Base-by-base conservation (phyloP, 2,888 invertebrate species). In the Drosophila melanosoma region DNA sequence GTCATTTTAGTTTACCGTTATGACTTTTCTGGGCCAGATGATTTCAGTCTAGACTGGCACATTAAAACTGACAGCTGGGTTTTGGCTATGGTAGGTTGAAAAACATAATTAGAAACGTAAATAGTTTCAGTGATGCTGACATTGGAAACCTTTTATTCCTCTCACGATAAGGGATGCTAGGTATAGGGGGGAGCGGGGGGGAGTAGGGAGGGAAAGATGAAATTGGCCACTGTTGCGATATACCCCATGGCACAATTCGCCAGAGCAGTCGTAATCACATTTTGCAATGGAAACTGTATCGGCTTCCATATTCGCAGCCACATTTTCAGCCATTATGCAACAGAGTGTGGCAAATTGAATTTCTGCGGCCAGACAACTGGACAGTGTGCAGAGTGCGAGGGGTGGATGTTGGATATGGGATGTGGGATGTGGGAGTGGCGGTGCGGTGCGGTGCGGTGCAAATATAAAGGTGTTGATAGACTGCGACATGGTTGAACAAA, bases 401-500 rank as follows among this genome's bases (percentile, higher is more conserved):
- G 36, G 6, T 17, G 38, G 33, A 36, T 33, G 29, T 35, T 15
- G 42, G 36, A 11, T 2, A 10, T 11, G 32, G 8, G 10, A 29
- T 33, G 29, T 35, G n/a, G 42, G 36, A 11, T 2, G 12, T 11
- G 32, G 8, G 10, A 29, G 32, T 36, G 11, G 11, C 20, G 0
- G 7, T 70, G 42, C 60, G 12, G 23, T 0, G 48, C 3, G 54
- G 23, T n/a, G 11, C 20, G 0, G 7, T 70, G 42, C 60, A 68
- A 65, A 76, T 77, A 77, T 81, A 81, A 81, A 88, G 89, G 89
- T 85, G 85, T 87, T 85, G 87, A 85, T 89, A 74, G 83, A 87
- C 89, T 88, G 83, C 74, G 76, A 88, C 87, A 85, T 87, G 89
- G 69, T 69, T 70, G 83, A 81, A 85, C 84, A 83, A 85, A 88